Conservation (phyloP, 2,888 invertebrate species). For the Platycheirus albimanus region DNA sequence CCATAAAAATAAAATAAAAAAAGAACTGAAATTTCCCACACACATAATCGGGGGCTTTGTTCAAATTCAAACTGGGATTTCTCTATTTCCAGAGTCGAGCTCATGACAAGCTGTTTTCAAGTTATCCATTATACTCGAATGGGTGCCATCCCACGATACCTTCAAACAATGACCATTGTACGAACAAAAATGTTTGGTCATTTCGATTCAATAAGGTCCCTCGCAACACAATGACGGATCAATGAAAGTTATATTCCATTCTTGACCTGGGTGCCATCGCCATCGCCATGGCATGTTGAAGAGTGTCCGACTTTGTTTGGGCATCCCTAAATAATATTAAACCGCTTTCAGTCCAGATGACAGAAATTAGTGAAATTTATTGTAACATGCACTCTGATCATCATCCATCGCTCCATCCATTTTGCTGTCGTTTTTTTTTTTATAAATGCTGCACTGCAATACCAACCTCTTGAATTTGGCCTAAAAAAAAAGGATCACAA, state of each 20-base stretch:
- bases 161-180: slow-evolving; percentile 69
- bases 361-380: slow-evolving; percentile 83
- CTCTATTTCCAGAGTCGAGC: slow-evolving; percentile 56
- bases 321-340: slow-evolving; percentile 12
- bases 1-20: neutral
- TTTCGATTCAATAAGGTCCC: slow-evolving; percentile 72
- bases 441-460: too few species aligned
- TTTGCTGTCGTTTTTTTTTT: neutral
- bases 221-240: slow-evolving; percentile 68
- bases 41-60: slow-evolving; percentile 62
- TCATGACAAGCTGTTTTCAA: slow-evolving; percentile 72
- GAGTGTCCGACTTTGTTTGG: slow-evolving; percentile 30
- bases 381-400: slow-evolving; percentile 76
- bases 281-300: too few species aligned
- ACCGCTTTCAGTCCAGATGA: slow-evolving; percentile 79
- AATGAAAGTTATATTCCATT: slow-evolving; percentile 71
- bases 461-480: slow-evolving; percentile 67
- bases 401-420: slow-evolving; percentile 5
- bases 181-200: slow-evolving; percentile 73
- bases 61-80: slow-evolving; percentile 43
- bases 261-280: slow-evolving; percentile 57
- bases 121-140: slow-evolving; percentile 70
- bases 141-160: slow-evolving; percentile 71
- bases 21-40: slow-evolving; percentile 61
- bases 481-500: slow-evolving; percentile 60